Percentiles rank a stretch among this genome's conserved stretches.
phyloP scores from a whole-genome alignment of 2,888 invertebrate genomes.

The Argynnis bischoffii region DNA sequence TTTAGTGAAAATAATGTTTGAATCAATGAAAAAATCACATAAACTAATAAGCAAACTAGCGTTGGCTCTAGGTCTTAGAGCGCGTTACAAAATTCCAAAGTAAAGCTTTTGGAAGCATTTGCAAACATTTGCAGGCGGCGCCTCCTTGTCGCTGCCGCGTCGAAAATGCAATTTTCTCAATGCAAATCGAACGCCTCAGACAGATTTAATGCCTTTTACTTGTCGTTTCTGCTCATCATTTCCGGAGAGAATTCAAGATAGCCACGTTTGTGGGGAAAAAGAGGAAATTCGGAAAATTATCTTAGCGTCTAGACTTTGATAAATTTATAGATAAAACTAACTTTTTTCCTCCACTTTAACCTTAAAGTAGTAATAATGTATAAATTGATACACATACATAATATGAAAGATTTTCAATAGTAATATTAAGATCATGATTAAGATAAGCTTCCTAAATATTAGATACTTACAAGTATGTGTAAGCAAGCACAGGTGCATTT shows the following conservation, averaged over 20 bases:
- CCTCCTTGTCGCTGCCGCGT: constrained; percentile 64
- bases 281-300: constrained; percentile 36
- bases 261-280: constrained; percentile 46
- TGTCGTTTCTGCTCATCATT: constrained; percentile 73
- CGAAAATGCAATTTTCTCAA: constrained; percentile 78
- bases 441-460: too few relatives aligned
- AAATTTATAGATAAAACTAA: constrained; percentile 58
- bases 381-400: too few relatives aligned
- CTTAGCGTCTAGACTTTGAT: constrained; percentile 45
- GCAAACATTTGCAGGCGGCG: constrained; percentile 66
- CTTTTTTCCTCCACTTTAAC: neutral
- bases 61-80: constrained; percentile 23
- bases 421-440: too few relatives aligned
- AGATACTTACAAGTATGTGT: too few relatives aligned
- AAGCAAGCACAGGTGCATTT: too few relatives aligned
- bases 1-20: neutral
- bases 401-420: too few relatives aligned
- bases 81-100: constrained; percentile 52
- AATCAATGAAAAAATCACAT: neutral
- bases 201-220: constrained; percentile 78
- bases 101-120: constrained; percentile 60
- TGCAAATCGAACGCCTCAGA: constrained; percentile 78
- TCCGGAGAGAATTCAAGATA: constrained; percentile 60
- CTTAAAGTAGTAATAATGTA: too few relatives aligned
- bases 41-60: constrained; percentile 8